Evolutionary conservation across 2,888 invertebrate species (phyloP).

Genomic region (Salpingus planirostris): DNA sequence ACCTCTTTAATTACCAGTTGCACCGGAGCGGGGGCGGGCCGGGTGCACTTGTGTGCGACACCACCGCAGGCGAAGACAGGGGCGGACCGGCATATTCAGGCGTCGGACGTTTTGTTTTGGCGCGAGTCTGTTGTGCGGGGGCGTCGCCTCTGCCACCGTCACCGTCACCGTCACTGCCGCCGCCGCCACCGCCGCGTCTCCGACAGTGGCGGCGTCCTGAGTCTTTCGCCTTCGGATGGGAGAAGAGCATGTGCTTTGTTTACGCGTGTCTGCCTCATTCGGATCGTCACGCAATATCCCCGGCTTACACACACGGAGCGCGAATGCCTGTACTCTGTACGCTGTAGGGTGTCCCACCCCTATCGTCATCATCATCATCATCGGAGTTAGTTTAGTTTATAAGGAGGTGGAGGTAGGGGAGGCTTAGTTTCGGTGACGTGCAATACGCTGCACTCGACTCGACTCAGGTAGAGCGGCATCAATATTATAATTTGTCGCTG

Average conservation of each 20-base stretch:
- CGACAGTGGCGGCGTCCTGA: too few relatives aligned
- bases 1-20: slow-evolving; percentile 20
- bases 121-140: too few relatives aligned
- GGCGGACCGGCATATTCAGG: too few relatives aligned
- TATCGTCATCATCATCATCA: too few relatives aligned
- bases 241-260: slow-evolving; percentile 15
- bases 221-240: slow-evolving; percentile 14
- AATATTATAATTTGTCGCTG: slow-evolving; percentile 43
- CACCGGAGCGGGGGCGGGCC: slow-evolving; percentile 9
- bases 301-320: slow-evolving; percentile 12
- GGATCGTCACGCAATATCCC: slow-evolving; percentile 13
- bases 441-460: slow-evolving; percentile 23
- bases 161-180: slow-evolving; percentile 18
- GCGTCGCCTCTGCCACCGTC: too few relatives aligned
- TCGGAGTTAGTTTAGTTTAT: too few relatives aligned
- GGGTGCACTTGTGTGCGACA: slow-evolving; percentile 4
- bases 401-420: too few relatives aligned
- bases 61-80: too few relatives aligned
- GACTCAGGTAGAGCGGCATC: slow-evolving; percentile 33
- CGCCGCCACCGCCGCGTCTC: too few relatives aligned
- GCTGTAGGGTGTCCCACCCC: too few relatives aligned
- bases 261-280: slow-evolving; percentile 15
- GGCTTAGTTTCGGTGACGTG: slow-evolving; percentile 26
- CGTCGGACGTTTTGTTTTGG: too few relatives aligned
- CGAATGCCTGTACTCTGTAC: slow-evolving; percentile 13